These are phyloP conservation scores for Onychostoma macrolepis DNA, from an alignment of 2,113 vertebrate genomes.

Conservation along the genomic window DNA sequence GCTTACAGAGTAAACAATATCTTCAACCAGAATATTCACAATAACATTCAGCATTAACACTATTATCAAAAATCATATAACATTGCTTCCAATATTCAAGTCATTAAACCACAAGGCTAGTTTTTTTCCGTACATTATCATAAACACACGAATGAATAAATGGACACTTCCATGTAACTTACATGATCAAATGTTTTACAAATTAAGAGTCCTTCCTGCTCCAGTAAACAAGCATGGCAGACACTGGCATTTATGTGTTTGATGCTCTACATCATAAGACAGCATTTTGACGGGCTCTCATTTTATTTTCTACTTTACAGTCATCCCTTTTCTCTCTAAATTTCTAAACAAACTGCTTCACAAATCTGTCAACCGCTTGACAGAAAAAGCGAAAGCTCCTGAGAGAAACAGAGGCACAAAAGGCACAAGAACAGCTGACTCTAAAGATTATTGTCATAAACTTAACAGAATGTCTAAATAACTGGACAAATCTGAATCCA, in stretches of 20 bases:
- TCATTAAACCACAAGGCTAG: conserved; percentile 21
- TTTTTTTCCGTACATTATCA: background rate
- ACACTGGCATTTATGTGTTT: background rate
- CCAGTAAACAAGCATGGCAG: background rate
- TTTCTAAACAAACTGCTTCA: background rate
- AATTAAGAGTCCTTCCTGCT: background rate
- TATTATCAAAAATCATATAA: background rate
- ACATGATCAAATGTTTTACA: background rate
- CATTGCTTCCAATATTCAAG: conserved; percentile 14
- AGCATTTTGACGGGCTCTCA: background rate
- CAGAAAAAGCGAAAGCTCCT: conserved; percentile 41
- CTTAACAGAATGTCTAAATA: background rate
- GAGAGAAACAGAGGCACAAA: conserved; percentile 54
- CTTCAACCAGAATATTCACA: background rate
- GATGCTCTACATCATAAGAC: background rate
- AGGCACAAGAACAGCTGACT: conserved; percentile 26
- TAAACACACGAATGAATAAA: background rate
- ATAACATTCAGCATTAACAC: background rate
- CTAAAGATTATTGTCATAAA: background rate
- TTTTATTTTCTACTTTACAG: background rate
- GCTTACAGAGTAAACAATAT: background rate
- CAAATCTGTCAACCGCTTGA: background rate
- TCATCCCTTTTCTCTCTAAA: background rate
- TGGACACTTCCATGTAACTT: conserved; percentile 8
- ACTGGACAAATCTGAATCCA: background rate